Evolutionary conservation across 2,113 vertebrate species (phyloP), one percentile per base, ranked within the genome.

Genomic region (Acinonyx jubatus): DNA sequence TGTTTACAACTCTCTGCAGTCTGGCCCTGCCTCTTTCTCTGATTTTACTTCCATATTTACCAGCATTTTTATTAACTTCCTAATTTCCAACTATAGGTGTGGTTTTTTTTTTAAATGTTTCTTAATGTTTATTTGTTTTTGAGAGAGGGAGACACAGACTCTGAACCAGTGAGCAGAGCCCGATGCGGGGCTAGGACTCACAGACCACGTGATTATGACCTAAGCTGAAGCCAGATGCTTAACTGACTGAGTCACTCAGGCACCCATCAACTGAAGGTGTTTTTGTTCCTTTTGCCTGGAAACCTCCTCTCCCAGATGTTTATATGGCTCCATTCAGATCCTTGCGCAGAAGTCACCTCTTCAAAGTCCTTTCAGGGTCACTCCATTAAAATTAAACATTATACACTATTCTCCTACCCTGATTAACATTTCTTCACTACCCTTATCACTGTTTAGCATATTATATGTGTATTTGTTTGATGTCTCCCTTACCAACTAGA

Each of bases 341-440:
- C 55, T 83, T 73, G 21, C 19, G 74, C 23, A 95, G n/a, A 82
- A 76, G 36, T 73, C 13, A 89, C 14, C 9, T 50, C 41, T 45
- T 91, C 36, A 82, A 78, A 94, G 36, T 41, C 29, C 5, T 93
- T 85, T 89, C 25, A 82, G 61, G 27, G 90, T 85, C 21, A 61
- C 7, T 8, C 5, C 86, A 33, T 76, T 96, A 38, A 83, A 96
- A 84, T 78, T 38, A 76, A 76, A 7, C n/a, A 63, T 92, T 91
- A 48, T 13, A 27, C 29, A 29, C 14, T 55, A 50, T 81, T 88
- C 12, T 45, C 4, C 69, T 63, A 69, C 5, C 2, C 52, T 76
- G 8, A 88, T 80, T 74, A 84, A 65, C 65, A 84, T 94, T 89
- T 86, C 48, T 92, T 94, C 27, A 84, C 45, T 74, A 79, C 36